Conservation (phyloP, 92 coral and sea anemone genomes). For the Pocillopora meandrina region DNA sequence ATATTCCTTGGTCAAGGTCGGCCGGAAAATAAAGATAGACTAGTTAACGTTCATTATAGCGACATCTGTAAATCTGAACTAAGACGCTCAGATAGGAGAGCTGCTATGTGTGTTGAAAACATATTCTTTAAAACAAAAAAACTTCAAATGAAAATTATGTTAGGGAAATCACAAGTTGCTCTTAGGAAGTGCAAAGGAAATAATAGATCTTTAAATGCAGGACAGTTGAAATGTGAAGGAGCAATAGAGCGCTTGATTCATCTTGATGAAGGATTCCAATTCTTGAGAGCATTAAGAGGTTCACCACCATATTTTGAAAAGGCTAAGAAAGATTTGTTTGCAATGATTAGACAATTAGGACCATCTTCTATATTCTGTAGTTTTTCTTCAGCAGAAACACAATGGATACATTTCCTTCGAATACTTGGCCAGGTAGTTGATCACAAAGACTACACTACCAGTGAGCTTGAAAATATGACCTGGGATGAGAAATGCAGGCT, state of each 20-base stretch:
- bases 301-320: constrained; percentile 30
- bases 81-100: constrained; percentile 9
- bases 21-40: too few relatives aligned
- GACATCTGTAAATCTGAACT: constrained; percentile 29
- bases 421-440: constrained; percentile 47
- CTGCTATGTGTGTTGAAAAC: constrained; percentile 13
- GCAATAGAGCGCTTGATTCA: not conserved
- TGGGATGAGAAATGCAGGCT: constrained; percentile 28
- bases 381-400: not conserved
- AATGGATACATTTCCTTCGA: constrained; percentile 41
- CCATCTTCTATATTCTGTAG: constrained; percentile 22
- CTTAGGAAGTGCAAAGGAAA: constrained; percentile 42
- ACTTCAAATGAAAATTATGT: constrained; percentile 36
- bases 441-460: constrained; percentile 27
- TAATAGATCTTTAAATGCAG: constrained; percentile 29
- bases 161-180: constrained; percentile 30
- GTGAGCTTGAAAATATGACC: constrained; percentile 11
- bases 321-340: constrained; percentile 6
- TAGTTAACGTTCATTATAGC: too few relatives aligned
- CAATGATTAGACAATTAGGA: constrained; percentile 33
- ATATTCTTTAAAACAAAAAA: constrained; percentile 45
- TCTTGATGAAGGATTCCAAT: too few relatives aligned
- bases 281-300: constrained; percentile 38
- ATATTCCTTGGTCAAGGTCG: too few relatives aligned
- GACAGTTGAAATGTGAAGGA: constrained; percentile 24